phyloP scores from a whole-genome alignment of 1,140 invertebrate species.

The Drosophila micromelanica region DNA sequence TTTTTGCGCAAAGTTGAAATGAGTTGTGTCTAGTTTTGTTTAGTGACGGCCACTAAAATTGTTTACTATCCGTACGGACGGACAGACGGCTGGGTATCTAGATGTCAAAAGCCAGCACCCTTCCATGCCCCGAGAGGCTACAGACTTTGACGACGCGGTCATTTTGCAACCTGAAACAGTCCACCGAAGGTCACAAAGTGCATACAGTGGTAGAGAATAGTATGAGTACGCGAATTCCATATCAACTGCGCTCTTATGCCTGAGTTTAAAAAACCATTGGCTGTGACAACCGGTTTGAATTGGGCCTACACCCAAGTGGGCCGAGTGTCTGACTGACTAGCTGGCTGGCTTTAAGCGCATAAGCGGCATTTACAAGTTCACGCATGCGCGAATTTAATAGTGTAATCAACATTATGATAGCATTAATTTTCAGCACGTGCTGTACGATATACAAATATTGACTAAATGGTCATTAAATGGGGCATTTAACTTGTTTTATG shows the following conservation, averaged over 20 bases:
- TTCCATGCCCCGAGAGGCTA: background rate
- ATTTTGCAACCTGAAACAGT: conserved; percentile 35
- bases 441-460: background rate
- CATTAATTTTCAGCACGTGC: conserved; percentile 38
- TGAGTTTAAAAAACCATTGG: background rate
- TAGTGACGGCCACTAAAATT: conserved; percentile 68
- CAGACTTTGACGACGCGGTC: conserved; percentile 24
- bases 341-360: background rate
- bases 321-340: background rate
- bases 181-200: conserved; percentile 57
- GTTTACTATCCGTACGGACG: conserved; percentile 55
- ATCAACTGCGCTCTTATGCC: background rate
- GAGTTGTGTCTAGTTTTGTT: conserved; percentile 70
- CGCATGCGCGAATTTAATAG: conserved; percentile 42
- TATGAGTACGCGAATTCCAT: background rate
- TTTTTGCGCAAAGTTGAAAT: conserved; percentile 67
- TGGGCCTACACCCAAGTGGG: conserved; percentile 3
- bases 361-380: conserved; percentile 41
- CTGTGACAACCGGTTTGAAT: conserved; percentile 24
- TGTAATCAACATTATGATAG: conserved; percentile 42
- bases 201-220: conserved; percentile 23
- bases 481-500: conserved; percentile 13
- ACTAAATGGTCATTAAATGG: background rate
- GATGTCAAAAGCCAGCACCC: conserved; percentile 51
- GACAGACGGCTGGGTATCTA: conserved; percentile 11